Evolutionary conservation across 2,797 vertebrate genomes (phyloP).

Genomic region (Leptatherina wallacei): DNA sequence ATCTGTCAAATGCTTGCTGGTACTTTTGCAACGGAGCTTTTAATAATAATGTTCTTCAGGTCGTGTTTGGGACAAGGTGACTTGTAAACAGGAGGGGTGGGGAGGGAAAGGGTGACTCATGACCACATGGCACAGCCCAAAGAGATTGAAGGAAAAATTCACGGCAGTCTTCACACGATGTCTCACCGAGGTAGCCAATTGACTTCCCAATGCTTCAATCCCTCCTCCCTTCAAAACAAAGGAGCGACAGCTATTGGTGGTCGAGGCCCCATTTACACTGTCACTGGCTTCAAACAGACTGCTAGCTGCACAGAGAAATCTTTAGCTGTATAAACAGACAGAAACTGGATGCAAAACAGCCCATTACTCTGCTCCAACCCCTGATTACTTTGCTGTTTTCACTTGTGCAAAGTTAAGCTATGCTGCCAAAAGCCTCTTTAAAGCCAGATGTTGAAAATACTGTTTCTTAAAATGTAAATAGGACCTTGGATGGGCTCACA

Average conservation of each 20-base stretch:
- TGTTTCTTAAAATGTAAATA: constrained; percentile 20
- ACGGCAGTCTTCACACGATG: constrained; percentile 70
- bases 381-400: constrained; percentile 6
- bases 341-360: constrained; percentile 15
- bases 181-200: constrained; percentile 84
- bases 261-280: constrained; percentile 48
- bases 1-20: constrained; percentile 55
- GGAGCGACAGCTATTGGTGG: constrained; percentile 69
- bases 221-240: constrained; percentile 85
- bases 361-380: not conserved
- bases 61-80: constrained; percentile 13
- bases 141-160: constrained; percentile 47
- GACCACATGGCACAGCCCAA: constrained; percentile 32
- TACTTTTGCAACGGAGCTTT: constrained; percentile 11
- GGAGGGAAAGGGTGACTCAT: constrained; percentile 11
- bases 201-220: constrained; percentile 84
- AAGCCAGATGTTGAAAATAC: constrained; percentile 17
- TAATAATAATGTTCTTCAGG: not conserved
- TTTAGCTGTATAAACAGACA: constrained; percentile 48
- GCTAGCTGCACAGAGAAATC: constrained; percentile 45
- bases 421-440: constrained; percentile 24
- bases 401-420: not conserved
- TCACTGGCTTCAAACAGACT: constrained; percentile 57
- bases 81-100: not conserved
- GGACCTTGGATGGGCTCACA: not conserved